Evolutionary conservation across 2,797 vertebrate genomes (phyloP), one percentile per base, ranked within the genome.

Genomic region (Petrocephalus schoutedeni): DNA sequence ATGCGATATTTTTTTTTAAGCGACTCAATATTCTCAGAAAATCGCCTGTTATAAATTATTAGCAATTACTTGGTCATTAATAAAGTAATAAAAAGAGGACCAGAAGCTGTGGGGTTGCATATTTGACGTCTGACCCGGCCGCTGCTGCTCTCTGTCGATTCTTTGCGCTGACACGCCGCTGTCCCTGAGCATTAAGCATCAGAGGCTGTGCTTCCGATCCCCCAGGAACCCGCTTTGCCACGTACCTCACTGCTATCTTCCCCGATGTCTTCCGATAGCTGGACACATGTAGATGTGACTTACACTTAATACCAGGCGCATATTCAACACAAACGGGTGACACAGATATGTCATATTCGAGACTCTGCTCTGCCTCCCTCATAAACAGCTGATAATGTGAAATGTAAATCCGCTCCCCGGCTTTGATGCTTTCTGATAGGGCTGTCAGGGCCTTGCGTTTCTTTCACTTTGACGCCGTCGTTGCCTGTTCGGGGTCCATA

Each of bases 341-440:
- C 85, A 58, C 85, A 41, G 14, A 84, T 53, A 59, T 58, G 85
- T 59, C 54, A 59, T 21, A 86, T 86, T 45, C 32, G 8, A 41
- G 54, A 36, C 51, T 86, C 19, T 41, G 28, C 28, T n/a, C 32
- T 36, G n/a, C 80, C 56, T 59, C 56, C 56, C 54, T 28, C 28
- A 41, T 86, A 86, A 86, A 86, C 56, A 86, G 54, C 28, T 58
- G 28, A 86, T 58, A 61, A 86, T 58, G 54, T 36, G 85, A 10
- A 58, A 59, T 89, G 85, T 90, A 88, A 91, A 88, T 71, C 85
- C 89, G 85, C 87, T 90, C 90, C 90, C 67, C 59, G 82, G 87
- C 89, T 91, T 91, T 91, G 90, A 91, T 91, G 91, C 88, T 83
- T 90, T 88, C 88, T 83, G 88, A 59, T 89, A 89, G 87, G 87